Evolutionary conservation across 2,888 invertebrate species (phyloP), one percentile per base, ranked within the genome.

Genomic region (Epirrita christyi): DNA sequence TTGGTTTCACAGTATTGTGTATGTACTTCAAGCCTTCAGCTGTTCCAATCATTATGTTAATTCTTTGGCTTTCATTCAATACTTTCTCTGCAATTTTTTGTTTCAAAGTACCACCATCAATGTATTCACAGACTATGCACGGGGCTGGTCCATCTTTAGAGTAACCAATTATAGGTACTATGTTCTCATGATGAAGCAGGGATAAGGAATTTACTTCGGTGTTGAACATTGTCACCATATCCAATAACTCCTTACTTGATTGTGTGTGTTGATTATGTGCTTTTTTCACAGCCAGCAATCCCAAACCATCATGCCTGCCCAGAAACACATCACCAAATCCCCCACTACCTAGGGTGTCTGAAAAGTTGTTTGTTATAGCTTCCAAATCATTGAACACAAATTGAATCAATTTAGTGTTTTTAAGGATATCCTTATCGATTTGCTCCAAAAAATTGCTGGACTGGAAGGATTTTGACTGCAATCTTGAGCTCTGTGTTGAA

Each of bases 51-150:
- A 95, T 93, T 55, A 96, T 94, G 37, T 86, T 79, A 9, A 96
- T 71, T 68, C 96, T 89, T 59, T 93, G 88, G 41, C 76, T 75
- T 93, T 95, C 95, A 61, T 75, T 81, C 32, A 94, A 70, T 7
- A 76, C 71, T 70, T 83, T 82, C 40, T 80, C 80, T 62, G 88
- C 93, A 67, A 97, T 84, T 67, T 94, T 93, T 64, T 96, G 94
- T 66, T 94, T 93, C 41, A 97, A 86, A 0, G 96, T 95, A 1
- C 97, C 97, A 67, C 96, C 95, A 44, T 93, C 88, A 84, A 97
- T 94, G 76, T 94, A 97, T 76, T 95, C 94, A 79, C 96, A 96
- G 7, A 97, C 92, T 45, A 97, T 92, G 79, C 96, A 97, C 60
- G 94, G 93, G 29, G 93, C 92, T 1, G 93, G 93, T 0, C 95